Evolutionary conservation across 2,888 invertebrate species (phyloP).

Genomic region (Callinectes sapidus): DNA sequence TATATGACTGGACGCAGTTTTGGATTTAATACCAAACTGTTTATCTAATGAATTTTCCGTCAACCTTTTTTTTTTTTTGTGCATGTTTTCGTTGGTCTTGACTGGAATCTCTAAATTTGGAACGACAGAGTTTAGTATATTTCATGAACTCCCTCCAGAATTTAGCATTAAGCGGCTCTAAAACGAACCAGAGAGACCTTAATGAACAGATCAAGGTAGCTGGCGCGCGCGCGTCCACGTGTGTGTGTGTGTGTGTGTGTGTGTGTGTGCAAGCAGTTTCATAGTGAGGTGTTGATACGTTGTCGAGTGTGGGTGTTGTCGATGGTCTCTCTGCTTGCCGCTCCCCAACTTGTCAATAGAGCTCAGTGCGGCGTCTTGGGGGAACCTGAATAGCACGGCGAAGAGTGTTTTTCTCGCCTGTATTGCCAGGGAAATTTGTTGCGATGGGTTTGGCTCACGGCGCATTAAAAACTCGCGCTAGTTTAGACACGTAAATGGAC

Average conservation of each 20-base stretch:
- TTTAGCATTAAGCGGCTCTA: too few relatives aligned
- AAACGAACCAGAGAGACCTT: too few relatives aligned
- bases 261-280: background rate
- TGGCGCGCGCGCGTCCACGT: background rate
- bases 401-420: background rate
- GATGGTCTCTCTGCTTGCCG: too few relatives aligned
- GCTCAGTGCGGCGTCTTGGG: background rate
- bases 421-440: background rate
- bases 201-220: too few relatives aligned
- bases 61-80: too few relatives aligned
- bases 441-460: too few relatives aligned
- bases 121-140: background rate
- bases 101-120: background rate
- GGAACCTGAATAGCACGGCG: background rate
- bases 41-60: too few relatives aligned
- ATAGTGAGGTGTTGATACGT: too few relatives aligned
- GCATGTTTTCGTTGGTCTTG: too few relatives aligned
- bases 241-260: background rate
- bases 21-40: too few relatives aligned
- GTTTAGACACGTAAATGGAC: background rate
- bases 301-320: background rate
- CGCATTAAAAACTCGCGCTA: too few relatives aligned
- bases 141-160: background rate
- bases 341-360: background rate
- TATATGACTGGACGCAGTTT: too few relatives aligned